Conservation (phyloP, 2,113 vertebrate genomes). For the Paraplagusia blochii region DNA sequence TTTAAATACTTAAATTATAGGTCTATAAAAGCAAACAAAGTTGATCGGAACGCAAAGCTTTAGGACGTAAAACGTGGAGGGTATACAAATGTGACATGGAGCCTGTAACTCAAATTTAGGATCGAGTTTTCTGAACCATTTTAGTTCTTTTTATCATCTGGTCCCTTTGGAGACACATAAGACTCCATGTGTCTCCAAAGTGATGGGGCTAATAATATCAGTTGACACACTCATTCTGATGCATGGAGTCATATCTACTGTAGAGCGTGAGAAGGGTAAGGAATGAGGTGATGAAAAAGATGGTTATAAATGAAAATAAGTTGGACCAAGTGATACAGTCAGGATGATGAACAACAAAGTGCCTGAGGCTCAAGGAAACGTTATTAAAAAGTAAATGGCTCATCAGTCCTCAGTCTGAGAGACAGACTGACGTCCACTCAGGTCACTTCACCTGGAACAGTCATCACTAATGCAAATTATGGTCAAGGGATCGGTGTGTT, state of each 20-base stretch:
- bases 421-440: constrained; percentile 10
- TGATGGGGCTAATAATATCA: constrained; percentile 27
- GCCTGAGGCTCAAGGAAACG: constrained; percentile 5
- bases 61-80: neutral
- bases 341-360: constrained; percentile 21
- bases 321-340: neutral
- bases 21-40: constrained; percentile 3
- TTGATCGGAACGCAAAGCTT: neutral
- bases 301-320: constrained; percentile 6
- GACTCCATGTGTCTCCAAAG: no score
- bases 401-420: constrained; percentile 16
- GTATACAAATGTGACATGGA: neutral
- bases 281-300: constrained; percentile 9
- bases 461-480: constrained; percentile 29
- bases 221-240: constrained; percentile 29
- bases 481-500: neutral
- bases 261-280: neutral
- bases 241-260: constrained; percentile 20
- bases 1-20: constrained; percentile 16
- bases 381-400: constrained; percentile 42
- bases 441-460: constrained; percentile 16
- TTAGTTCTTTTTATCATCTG: neutral
- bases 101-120: constrained; percentile 17
- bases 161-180: constrained; percentile 26
- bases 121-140: neutral